Conservation (phyloP, 1,140 invertebrate species). For the Danaus melanippus region DNA sequence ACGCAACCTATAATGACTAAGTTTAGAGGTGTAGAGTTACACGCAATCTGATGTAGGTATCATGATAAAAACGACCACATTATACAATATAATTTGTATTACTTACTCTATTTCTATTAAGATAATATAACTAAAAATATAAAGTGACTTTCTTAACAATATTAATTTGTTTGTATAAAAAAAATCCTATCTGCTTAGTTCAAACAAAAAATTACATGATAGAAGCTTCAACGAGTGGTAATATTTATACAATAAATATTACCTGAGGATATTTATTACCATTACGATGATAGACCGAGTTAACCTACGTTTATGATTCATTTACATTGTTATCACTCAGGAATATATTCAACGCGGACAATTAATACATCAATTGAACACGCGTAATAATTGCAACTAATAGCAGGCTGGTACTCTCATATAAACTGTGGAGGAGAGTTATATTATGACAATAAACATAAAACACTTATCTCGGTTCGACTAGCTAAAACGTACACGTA, state of each 20-base stretch:
- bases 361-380: constrained; percentile 12
- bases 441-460: constrained; percentile 20
- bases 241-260: background rate
- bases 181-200: constrained; percentile 3
- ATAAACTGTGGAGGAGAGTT: constrained; percentile 21
- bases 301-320: background rate
- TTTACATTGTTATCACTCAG: constrained; percentile 1
- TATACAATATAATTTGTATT: background rate
- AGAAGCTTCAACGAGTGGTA: background rate
- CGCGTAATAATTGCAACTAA: constrained; percentile 7
- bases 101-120: constrained; percentile 6
- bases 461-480: constrained; percentile 37
- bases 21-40: constrained; percentile 45
- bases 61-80: constrained; percentile 1
- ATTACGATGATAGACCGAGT: background rate
- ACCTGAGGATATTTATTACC: background rate
- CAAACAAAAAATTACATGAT: constrained; percentile 2
- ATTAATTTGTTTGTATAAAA: too few relatives aligned
- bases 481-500: constrained; percentile 56
- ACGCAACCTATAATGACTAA: constrained; percentile 49
- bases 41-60: constrained; percentile 24
- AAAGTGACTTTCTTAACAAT: too few relatives aligned
- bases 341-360: background rate
- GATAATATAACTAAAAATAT: too few relatives aligned
- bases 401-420: constrained; percentile 8